These are phyloP conservation scores for Labia minor DNA, from an alignment of 2,888 invertebrate genomes.

Conservation along the genomic window DNA sequence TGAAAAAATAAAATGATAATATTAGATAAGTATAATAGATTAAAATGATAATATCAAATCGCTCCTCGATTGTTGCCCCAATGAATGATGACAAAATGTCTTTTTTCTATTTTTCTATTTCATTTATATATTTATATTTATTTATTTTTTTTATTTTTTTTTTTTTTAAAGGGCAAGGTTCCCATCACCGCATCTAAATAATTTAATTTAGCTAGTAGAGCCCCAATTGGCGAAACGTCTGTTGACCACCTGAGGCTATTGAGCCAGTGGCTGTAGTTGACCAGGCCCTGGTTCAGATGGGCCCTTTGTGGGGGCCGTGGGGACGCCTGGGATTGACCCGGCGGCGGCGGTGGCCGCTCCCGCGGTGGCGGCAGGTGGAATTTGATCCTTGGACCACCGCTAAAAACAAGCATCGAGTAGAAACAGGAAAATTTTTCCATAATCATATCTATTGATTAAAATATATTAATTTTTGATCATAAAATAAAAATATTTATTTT, in stretches of 20 bases:
- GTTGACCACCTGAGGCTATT: slow-evolving; percentile 43
- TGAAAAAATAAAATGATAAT: no score
- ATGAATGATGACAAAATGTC: no score
- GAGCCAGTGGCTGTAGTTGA: slow-evolving; percentile 50
- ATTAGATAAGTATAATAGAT: no score
- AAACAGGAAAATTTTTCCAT: not conserved
- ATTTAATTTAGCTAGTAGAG: not conserved
- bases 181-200: not conserved
- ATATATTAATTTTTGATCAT: no score
- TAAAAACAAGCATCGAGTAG: not conserved
- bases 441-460: no score
- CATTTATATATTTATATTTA: no score
- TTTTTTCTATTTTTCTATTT: no score
- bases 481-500: no score
- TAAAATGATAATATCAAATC: no score
- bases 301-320: not conserved
- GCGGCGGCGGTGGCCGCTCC: slow-evolving; percentile 4
- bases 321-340: not conserved
- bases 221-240: slow-evolving; percentile 16
- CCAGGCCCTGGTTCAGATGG: slow-evolving; percentile 43
- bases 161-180: no score
- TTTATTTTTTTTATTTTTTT: no score
- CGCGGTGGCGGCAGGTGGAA: not conserved
- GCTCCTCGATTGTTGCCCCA: no score
- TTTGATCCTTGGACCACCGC: not conserved